phyloP scores from a whole-genome alignment of 2,888 invertebrate species.

The Sclerodermus sp. region DNA sequence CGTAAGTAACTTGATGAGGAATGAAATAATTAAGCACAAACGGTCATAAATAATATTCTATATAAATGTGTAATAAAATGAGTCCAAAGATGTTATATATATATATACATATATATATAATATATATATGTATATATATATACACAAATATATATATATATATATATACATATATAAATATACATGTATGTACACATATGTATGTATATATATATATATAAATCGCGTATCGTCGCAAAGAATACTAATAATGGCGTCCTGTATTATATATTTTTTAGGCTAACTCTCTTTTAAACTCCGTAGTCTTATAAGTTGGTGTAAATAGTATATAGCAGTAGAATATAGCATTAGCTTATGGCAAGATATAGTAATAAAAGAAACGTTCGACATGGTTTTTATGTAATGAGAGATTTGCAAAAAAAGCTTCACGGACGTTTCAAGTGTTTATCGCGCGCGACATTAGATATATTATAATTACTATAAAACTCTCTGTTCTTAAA shows the following conservation, averaged over 20 bases:
- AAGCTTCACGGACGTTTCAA: no score
- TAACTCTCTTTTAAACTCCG: constrained; percentile 42
- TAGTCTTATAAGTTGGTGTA: constrained; percentile 53
- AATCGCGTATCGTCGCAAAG: constrained; percentile 47
- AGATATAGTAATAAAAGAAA: background rate
- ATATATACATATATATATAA: constrained; percentile 8
- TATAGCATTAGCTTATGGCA: constrained; percentile 22
- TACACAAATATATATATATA: constrained; percentile 27
- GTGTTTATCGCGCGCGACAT: no score
- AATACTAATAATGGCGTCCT: constrained; percentile 41
- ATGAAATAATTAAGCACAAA: background rate
- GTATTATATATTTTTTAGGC: constrained; percentile 56
- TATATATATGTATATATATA: no score
- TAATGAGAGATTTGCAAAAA: no score
- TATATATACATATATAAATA: constrained; percentile 11
- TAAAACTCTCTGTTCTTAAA: no score
- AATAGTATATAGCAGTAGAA: constrained; percentile 42
- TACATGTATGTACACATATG: background rate
- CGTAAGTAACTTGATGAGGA: background rate
- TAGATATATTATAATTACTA: no score
- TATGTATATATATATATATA: constrained; percentile 9
- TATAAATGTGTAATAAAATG: constrained; percentile 58
- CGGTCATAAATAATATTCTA: constrained; percentile 30
- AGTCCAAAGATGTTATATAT: constrained; percentile 58
- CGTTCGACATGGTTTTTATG: no score